Evolutionary conservation across 2,888 invertebrate species (phyloP), one percentile per base, ranked within the genome.

Genomic region (Euspilapteryx auroguttella): DNA sequence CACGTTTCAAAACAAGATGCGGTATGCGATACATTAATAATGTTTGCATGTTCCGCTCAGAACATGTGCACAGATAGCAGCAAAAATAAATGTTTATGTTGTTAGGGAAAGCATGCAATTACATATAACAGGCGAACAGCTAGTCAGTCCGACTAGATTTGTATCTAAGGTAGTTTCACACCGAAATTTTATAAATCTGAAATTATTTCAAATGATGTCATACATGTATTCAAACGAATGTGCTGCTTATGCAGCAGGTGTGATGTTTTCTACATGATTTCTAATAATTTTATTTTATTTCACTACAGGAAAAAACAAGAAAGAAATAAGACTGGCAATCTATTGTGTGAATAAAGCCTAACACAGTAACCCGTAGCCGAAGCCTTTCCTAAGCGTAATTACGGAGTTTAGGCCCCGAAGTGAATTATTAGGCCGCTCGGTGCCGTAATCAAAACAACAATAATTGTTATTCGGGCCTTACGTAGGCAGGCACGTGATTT

Each of bases 341-440:
- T 17, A 8, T 17, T 6, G 17, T 17, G 17, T 17, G 17, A 17
- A 17, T 8, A 17, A 5, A 17, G 5, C 17, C 17, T 17, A 17
- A n/a, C n/a, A n/a, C n/a, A n/a, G n/a, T n/a, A 69, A 66, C 69
- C 61, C 63, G 62, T 58, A 63, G 65, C 68, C 29, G 28, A 25
- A 65, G 53, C 63, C 54, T 58, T 64, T 62, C 66, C 58, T 61
- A 57, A 56, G 38, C 55, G 61, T 75, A 75, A 75, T 73, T 69
- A 75, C 64, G 64, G 62, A 71, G 63, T 69, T 73, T 69, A 68
- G 61, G 47, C 53, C 47, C 50, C 55, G 51, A 56, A 69, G 68
- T 71, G 71, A 75, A 73, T 71, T 71, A 75, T 73, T 71, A 71
- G 62, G 51, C 53, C 55, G 49, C 52, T 53, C 51, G 46, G 50